Evolutionary conservation across 2,113 vertebrate species (phyloP), one percentile per base, ranked within the genome.

Genomic region (Dicerorhinus sumatrensis): DNA sequence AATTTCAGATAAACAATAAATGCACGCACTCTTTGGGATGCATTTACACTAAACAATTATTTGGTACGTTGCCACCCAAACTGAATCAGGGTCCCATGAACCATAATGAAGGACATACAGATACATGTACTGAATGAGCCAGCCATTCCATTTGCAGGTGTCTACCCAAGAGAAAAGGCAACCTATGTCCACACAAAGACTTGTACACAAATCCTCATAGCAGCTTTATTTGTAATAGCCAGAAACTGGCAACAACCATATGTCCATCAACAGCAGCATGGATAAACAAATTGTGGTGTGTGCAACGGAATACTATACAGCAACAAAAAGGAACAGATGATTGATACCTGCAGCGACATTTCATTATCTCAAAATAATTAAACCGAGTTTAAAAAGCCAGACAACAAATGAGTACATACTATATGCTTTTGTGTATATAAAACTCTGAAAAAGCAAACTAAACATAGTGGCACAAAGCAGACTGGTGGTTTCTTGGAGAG

Each of bases 341-440:
- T 21, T 48, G 54, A 60, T 31, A 31, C 18, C 23, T 46, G 7
- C 18, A 33, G 73, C 67, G 21, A 70, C 25, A 18, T 63, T 36
- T 20, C 69, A 33, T 87, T 23, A 75, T 17, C 90, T 60, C 36
- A 39, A 92, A 48, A 48, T 16, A 33, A 89, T 46, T 16, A 31
- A 12, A 46, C 17, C 2, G 25, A 48, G 16, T 42, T 23, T 13
- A 77, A 63, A 51, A 63, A 60, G 3, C 20, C 16, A 8, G 54
- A 23, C 13, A 39, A 56, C 13, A 39, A 75, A 63, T 65, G 20
- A 31, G 12, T 42, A 63, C 14, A 56, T 11, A 23, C 21, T 29
- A 12, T 7, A 16, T 5, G 18, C n/a, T 5, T 42, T 17, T n/a
- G 13, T 21, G n/a, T 23, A 5, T 8, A 2, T 4, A 77, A 42